These are phyloP conservation scores for Kuschelorhynchus macadamiae DNA, from an alignment of 2,888 invertebrate species.

Conservation along the genomic window DNA sequence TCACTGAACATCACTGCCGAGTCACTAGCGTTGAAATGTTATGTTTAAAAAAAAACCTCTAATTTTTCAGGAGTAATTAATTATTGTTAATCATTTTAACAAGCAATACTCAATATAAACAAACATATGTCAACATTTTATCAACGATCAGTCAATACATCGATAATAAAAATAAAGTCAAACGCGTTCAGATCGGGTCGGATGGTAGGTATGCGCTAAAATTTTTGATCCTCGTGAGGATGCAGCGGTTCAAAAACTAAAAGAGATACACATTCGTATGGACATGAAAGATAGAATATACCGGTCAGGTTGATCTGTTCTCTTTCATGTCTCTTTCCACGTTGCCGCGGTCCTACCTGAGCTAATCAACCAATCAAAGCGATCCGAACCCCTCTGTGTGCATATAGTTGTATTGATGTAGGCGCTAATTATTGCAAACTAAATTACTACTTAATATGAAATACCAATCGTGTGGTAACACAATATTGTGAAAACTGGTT, in stretches of 20 bases:
- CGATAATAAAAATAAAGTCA: constrained; percentile 3
- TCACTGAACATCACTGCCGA: constrained; percentile 36
- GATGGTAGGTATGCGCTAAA: not conserved
- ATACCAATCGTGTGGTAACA: constrained; percentile 45
- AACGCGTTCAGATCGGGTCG: constrained; percentile 5
- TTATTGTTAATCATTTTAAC: no score
- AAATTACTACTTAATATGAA: constrained; percentile 46
- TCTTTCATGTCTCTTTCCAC: constrained; percentile 44
- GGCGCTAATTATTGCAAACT: constrained; percentile 47
- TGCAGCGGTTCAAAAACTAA: constrained; percentile 35
- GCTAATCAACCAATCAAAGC: constrained; percentile 41
- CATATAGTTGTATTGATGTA: constrained; percentile 38
- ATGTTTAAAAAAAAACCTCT: not conserved
- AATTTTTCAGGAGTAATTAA: no score
- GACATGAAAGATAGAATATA: constrained; percentile 48
- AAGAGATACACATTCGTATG: constrained; percentile 44
- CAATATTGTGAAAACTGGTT: constrained; percentile 51
- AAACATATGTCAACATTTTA: no score
- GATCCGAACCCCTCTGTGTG: constrained; percentile 35
- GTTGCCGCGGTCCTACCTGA: constrained; percentile 46
- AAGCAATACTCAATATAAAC: no score
- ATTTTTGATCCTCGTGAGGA: constrained; percentile 24
- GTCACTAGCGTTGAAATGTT: not conserved
- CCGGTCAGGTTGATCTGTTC: constrained; percentile 49
- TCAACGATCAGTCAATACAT: no score